phyloP scores from a whole-genome alignment of 1,140 invertebrate genomes.

The Archivesica marissinica region DNA sequence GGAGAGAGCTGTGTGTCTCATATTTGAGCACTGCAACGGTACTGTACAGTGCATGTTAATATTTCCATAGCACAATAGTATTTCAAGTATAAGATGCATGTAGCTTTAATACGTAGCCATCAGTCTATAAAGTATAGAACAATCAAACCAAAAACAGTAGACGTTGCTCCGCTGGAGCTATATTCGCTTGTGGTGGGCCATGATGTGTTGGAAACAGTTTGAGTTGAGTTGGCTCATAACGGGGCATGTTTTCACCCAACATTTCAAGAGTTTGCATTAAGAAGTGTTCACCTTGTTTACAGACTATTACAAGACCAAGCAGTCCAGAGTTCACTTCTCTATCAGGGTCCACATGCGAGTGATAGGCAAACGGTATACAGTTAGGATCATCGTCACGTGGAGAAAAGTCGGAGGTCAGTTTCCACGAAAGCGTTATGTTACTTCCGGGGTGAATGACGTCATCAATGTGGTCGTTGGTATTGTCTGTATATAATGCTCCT shows the following conservation, averaged over 20 bases:
- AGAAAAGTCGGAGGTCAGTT: constrained; percentile 67
- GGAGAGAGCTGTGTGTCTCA: too few species aligned
- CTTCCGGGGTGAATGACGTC: constrained; percentile 74
- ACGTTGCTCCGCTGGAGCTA: too few species aligned
- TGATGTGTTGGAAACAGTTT: too few species aligned
- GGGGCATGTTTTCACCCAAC: too few species aligned
- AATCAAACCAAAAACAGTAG: background rate
- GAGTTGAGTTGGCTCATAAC: too few species aligned
- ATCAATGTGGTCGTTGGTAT: constrained; percentile 73
- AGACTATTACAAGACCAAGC: constrained; percentile 74
- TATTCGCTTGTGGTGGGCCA: too few species aligned
- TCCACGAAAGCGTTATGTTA: constrained; percentile 71
- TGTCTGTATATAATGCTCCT: constrained; percentile 80
- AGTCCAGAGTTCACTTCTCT: constrained; percentile 76
- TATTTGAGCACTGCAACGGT: too few species aligned
- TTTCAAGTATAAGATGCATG: too few species aligned
- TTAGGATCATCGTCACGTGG: constrained; percentile 74
- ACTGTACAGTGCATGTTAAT: too few species aligned
- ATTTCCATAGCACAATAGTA: too few species aligned
- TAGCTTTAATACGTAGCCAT: too few species aligned
- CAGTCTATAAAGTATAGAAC: too few species aligned
- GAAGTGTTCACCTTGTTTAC: constrained; percentile 71
- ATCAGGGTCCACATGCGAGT: constrained; percentile 75
- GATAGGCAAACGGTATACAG: constrained; percentile 79
- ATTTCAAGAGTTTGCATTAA: background rate